These are phyloP conservation scores for Drosophila kurseongensis DNA, from an alignment of 1,140 invertebrate species.

Conservation along the genomic window DNA sequence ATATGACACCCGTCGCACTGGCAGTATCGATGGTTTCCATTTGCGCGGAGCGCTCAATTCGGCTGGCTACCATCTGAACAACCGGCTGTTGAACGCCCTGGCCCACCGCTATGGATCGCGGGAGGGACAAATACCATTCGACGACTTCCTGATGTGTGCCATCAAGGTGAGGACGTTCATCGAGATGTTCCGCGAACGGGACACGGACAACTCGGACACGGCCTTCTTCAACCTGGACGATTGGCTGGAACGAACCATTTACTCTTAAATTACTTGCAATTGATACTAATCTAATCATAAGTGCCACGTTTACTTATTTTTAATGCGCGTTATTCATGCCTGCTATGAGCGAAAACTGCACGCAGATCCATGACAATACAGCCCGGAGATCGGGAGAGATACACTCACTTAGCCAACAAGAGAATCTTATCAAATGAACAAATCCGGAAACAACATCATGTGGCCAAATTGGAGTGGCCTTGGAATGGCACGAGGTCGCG, in stretches of 20 bases:
- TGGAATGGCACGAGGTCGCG: constrained; percentile 39
- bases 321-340: constrained; percentile 23
- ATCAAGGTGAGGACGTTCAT: constrained; percentile 97
- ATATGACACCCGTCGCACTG: constrained; percentile 93
- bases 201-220: constrained; percentile 88
- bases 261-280: constrained; percentile 83
- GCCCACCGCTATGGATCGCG: constrained; percentile 95
- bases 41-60: constrained; percentile 93
- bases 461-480: constrained; percentile 66
- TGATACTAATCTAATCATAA: constrained; percentile 64
- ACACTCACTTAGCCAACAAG: constrained; percentile 32
- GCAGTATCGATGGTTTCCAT: constrained; percentile 93
- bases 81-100: constrained; percentile 93
- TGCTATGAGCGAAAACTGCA: constrained; percentile 15
- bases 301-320: constrained; percentile 72
- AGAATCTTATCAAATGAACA: constrained; percentile 43
- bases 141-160: constrained; percentile 97
- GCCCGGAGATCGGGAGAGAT: constrained; percentile 13
- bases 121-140: constrained; percentile 94
- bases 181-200: constrained; percentile 92
- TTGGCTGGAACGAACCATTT: constrained; percentile 94
- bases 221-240: constrained; percentile 94
- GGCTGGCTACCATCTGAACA: constrained; percentile 95
- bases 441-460: constrained; percentile 57
- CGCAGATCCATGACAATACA: constrained; percentile 32